These are phyloP conservation scores for Conops quadrifasciatus DNA, from an alignment of 2,888 invertebrate species.

Conservation along the genomic window DNA sequence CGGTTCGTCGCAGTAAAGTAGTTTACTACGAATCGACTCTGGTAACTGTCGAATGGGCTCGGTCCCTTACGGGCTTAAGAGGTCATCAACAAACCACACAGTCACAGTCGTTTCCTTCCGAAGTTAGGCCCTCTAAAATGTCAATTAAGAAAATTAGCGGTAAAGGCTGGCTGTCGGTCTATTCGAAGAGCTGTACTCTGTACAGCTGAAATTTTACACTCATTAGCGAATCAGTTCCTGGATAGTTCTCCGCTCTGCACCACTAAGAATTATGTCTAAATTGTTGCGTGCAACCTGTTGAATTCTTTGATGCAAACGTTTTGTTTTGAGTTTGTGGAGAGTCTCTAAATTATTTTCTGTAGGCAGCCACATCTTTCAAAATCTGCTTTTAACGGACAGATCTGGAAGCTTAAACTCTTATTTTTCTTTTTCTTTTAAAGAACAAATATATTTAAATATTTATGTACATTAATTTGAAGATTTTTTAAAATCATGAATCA, in stretches of 20 bases:
- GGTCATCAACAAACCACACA: no score
- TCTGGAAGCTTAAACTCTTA: background rate
- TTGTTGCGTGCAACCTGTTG: background rate
- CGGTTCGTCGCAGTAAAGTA: background rate
- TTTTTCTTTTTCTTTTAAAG: conserved; percentile 1
- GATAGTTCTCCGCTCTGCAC: background rate
- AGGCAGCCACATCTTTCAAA: no score
- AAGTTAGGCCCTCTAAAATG: conserved; percentile 19
- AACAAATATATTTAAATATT: conserved; percentile 1
- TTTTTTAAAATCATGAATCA: conserved; percentile 12
- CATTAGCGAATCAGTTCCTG: background rate
- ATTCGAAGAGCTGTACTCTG: background rate
- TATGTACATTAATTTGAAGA: background rate
- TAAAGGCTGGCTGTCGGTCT: no score
- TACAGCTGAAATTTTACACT: conserved; percentile 10
- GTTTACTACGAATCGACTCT: conserved; percentile 2
- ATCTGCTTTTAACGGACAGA: no score
- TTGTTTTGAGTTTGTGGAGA: no score
- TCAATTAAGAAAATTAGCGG: conserved; percentile 21
- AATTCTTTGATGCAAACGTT: conserved; percentile 20
- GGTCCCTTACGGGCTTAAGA: no score
- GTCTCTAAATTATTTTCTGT: no score
- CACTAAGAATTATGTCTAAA: no score
- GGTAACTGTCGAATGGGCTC: no score
- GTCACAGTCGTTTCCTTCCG: background rate